These are phyloP conservation scores for Pipa parva DNA, from an alignment of 2,113 vertebrate species.

Conservation along the genomic window DNA sequence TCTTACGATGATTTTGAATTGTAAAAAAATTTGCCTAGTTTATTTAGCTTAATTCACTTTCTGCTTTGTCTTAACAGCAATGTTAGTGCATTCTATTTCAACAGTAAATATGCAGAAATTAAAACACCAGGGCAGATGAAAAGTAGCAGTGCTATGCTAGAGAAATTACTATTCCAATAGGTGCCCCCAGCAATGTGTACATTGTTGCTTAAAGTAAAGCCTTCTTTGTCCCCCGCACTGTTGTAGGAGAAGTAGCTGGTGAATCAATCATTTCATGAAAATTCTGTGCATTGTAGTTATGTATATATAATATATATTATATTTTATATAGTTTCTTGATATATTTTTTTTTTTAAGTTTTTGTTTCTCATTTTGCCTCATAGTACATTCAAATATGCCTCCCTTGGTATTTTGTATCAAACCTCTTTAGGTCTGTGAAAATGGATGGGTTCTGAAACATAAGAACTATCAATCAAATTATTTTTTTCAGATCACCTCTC, in stretches of 20 bases:
- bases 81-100: constrained; percentile 16
- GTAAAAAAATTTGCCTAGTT: too few species aligned
- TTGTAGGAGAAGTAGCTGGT: constrained; percentile 39
- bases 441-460: constrained; percentile 14
- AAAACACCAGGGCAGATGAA: constrained; percentile 15
- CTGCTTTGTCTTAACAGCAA: background rate
- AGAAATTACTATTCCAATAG: background rate
- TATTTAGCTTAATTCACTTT: constrained; percentile 5
- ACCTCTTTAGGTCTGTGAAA: constrained; percentile 16
- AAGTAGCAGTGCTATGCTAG: constrained; percentile 9
- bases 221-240: constrained; percentile 14
- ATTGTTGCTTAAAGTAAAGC: constrained; percentile 14
- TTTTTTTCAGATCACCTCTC: constrained; percentile 81
- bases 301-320: constrained; percentile 20
- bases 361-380: constrained; percentile 16
- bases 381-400: constrained; percentile 33
- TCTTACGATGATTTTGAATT: too few species aligned
- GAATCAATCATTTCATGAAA: constrained; percentile 39
- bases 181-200: constrained; percentile 12
- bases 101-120: constrained; percentile 12
- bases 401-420: constrained; percentile 19
- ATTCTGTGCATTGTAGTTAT: constrained; percentile 31
- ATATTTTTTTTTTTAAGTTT: constrained; percentile 36
- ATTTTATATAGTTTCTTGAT: constrained; percentile 31
- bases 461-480: constrained; percentile 21